phyloP scores from a whole-genome alignment of 2,113 vertebrate genomes.

The Anser brachyrhynchus region DNA sequence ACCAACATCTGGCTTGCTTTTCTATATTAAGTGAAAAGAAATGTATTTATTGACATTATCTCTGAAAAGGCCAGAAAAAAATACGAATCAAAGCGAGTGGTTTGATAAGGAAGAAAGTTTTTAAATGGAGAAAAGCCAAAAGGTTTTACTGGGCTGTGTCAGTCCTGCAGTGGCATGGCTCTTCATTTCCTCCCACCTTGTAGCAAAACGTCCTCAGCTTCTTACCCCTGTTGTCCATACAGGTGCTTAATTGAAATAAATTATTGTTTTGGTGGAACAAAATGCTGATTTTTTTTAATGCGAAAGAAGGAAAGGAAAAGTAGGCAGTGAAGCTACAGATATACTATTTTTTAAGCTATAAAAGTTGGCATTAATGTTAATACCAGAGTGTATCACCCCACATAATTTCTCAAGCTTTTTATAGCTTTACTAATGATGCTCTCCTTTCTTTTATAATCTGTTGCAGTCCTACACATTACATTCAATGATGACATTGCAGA shows the following conservation, averaged over 20 bases:
- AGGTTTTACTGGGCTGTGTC: background rate
- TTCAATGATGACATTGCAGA: constrained; percentile 52
- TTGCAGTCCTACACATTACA: constrained; percentile 9
- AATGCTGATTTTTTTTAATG: background rate
- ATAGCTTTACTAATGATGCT: constrained; percentile 20
- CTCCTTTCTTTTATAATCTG: constrained; percentile 31
- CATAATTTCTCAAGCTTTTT: constrained; percentile 2
- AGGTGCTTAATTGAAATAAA: background rate
- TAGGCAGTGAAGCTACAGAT: background rate
- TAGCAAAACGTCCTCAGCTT: background rate
- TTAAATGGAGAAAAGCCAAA: background rate
- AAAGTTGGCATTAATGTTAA: background rate
- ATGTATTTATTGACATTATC: background rate
- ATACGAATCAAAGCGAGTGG: background rate
- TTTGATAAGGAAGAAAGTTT: background rate
- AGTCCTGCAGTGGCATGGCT: background rate
- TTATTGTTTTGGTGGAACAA: background rate
- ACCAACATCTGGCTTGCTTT: background rate
- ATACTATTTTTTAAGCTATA: background rate
- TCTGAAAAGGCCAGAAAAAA: background rate
- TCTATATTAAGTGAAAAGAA: background rate
- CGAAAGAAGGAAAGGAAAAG: background rate
- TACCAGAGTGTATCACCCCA: background rate
- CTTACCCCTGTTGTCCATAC: background rate
- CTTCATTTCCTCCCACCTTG: background rate